Percentiles rank a stretch among this genome's conserved stretches.
Conservation (phyloP, 2,113 vertebrate genomes). For the Oplegnathus fasciatus region DNA sequence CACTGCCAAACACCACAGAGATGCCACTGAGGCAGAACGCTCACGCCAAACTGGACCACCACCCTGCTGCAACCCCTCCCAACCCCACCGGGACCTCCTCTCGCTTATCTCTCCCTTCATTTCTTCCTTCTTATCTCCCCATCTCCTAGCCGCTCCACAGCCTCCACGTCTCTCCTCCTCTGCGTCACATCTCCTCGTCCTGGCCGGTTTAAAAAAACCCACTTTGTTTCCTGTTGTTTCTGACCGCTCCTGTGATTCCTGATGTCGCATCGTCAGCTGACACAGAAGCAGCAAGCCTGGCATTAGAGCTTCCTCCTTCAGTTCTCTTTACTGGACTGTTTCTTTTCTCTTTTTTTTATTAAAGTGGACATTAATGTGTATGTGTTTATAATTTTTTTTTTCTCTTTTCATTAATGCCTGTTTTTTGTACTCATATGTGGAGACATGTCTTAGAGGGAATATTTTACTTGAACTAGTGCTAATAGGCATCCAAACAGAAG, state of each 20-base stretch:
- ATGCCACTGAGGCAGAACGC: conserved; percentile 77
- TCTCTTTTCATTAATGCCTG: conserved; percentile 66
- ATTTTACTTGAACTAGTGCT: conserved; percentile 75
- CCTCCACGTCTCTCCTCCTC: conserved; percentile 39
- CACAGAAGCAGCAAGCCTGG: conserved; percentile 42
- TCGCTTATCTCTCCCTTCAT: conserved; percentile 45
- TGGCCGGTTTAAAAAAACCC: conserved; percentile 21
- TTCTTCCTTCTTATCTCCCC: conserved; percentile 43
- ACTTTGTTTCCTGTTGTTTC: conserved; percentile 32
- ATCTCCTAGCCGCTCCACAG: conserved; percentile 41
- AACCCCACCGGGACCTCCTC: conserved; percentile 43
- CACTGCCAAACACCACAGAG: conserved; percentile 78
- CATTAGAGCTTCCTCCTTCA: conserved; percentile 61
- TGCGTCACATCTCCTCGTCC: conserved; percentile 27
- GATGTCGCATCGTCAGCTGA: conserved; percentile 40
- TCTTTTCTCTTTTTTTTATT: conserved; percentile 65
- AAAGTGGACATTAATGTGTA: conserved; percentile 73
- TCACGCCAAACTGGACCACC: conserved; percentile 45
- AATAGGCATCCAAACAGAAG: conserved; percentile 54
- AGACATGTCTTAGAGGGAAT: conserved; percentile 59
- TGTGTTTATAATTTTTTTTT: conserved; percentile 58
- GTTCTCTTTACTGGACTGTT: conserved; percentile 58
- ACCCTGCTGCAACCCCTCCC: conserved; percentile 45
- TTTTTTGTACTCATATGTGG: conserved; percentile 69
- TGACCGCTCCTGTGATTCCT: conserved; percentile 51